phyloP scores from a whole-genome alignment of 1,140 invertebrate genomes.

The Papilio xuthus region DNA sequence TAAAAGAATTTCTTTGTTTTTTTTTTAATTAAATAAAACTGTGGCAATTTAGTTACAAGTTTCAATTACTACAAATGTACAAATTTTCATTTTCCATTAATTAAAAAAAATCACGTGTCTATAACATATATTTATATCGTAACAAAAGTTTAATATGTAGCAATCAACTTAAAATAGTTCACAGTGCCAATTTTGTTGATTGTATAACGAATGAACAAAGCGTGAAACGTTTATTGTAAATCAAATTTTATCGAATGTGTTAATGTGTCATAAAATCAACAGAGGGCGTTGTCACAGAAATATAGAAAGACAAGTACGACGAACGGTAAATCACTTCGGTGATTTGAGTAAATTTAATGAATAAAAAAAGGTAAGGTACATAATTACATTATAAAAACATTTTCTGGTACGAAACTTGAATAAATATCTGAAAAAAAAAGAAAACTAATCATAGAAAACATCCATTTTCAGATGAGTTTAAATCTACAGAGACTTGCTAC shows the following conservation, averaged over 20 bases:
- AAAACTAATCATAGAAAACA: neutral
- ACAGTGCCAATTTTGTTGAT: neutral
- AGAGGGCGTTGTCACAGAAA: neutral
- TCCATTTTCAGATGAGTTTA: conserved; percentile 3
- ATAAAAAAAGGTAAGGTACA: neutral
- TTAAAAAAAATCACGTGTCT: neutral
- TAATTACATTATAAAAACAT: neutral
- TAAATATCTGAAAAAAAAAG: neutral
- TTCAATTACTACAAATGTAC: neutral
- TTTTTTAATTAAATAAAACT: too few species aligned
- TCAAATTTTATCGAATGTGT: too few species aligned
- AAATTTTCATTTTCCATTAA: neutral
- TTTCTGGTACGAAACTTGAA: neutral
- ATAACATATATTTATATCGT: neutral
- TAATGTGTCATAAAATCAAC: too few species aligned
- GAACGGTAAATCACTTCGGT: too few species aligned
- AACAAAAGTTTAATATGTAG: neutral
- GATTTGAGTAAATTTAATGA: too few species aligned
- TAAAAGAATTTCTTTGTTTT: too few species aligned
- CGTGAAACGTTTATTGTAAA: neutral
- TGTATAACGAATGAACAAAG: neutral
- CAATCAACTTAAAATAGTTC: neutral
- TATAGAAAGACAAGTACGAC: neutral
- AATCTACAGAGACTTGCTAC: conserved; percentile 1
- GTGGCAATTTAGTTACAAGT: neutral